Evolutionary conservation across 2,888 invertebrate species (phyloP).

Genomic region (Siphlonurus alternatus): DNA sequence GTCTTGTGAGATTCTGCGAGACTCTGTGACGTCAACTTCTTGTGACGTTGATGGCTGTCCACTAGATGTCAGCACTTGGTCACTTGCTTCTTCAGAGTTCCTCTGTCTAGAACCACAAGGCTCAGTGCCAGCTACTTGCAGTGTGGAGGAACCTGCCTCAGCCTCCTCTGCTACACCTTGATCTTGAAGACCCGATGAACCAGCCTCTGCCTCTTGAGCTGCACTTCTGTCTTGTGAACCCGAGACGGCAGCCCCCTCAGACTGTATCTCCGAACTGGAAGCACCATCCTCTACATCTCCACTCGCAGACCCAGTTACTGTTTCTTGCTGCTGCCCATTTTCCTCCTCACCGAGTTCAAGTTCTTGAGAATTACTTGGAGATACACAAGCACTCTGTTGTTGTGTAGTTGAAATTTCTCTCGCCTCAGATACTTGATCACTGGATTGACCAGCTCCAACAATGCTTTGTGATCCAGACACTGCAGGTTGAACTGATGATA

Average conservation of each 20-base stretch:
- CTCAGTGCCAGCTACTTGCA: no score
- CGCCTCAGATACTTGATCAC: not conserved
- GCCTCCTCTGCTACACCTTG: not conserved
- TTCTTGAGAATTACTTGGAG: not conserved
- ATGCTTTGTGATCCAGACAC: not conserved
- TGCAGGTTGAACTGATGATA: not conserved
- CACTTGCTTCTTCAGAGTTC: not conserved
- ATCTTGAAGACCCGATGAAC: not conserved
- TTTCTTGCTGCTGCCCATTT: not conserved
- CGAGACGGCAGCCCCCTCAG: not conserved
- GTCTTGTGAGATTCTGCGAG: not conserved
- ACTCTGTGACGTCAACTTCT: not conserved
- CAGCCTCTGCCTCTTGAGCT: not conserved
- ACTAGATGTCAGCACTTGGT: not conserved
- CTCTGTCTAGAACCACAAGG: no score
- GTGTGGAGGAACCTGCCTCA: not conserved
- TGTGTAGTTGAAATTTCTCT: conserved; percentile 1
- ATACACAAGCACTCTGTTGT: not conserved
- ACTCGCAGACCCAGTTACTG: not conserved
- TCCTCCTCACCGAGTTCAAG: not conserved
- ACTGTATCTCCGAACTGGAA: not conserved
- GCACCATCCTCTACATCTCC: not conserved
- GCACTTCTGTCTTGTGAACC: not conserved
- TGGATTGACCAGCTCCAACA: not conserved
- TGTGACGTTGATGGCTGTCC: not conserved